These are phyloP conservation scores for Neocrepidodera transversa DNA, from an alignment of 2,888 invertebrate species.

Conservation along the genomic window DNA sequence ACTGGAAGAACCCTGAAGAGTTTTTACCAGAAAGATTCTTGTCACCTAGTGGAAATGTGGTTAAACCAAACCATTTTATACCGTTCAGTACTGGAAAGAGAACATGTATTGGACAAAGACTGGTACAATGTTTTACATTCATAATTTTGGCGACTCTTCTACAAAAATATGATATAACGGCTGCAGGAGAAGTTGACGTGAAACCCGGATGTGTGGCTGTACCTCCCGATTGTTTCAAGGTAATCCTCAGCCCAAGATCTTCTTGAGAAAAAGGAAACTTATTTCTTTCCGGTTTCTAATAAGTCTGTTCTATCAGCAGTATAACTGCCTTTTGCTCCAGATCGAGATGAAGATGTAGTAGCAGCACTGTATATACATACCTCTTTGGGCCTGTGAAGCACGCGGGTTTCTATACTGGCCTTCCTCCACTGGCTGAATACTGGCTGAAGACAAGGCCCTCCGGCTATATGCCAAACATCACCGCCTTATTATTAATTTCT, in stretches of 20 bases:
- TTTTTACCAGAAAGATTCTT: constrained; percentile 82
- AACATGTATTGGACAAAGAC: constrained; percentile 84
- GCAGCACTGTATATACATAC: constrained; percentile 29
- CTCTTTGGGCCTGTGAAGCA: constrained; percentile 27
- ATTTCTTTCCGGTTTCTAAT: constrained; percentile 12
- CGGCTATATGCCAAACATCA: constrained; percentile 42
- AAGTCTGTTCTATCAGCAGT: constrained; percentile 19
- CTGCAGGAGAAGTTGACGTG: constrained; percentile 66
- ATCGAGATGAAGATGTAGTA: constrained; percentile 22
- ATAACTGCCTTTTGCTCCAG: constrained; percentile 12
- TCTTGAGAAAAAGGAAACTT: constrained; percentile 5
- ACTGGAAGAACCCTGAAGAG: constrained; percentile 75
- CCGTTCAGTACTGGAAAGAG: constrained; percentile 87
- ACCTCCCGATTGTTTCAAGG: constrained; percentile 74
- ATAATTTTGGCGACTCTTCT: constrained; percentile 76
- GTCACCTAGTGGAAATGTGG: constrained; percentile 57
- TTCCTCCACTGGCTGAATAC: constrained; percentile 32
- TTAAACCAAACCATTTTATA: constrained; percentile 74
- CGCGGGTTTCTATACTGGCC: constrained; percentile 25
- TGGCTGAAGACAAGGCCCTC: constrained; percentile 38
- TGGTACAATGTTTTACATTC: constrained; percentile 80
- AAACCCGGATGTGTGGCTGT: constrained; percentile 77
- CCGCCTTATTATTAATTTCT: constrained; percentile 40
- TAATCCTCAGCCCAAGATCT: constrained; percentile 66
- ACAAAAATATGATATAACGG: constrained; percentile 72